Percentiles rank a stretch among this genome's conserved stretches.
Evolutionary conservation across 2,113 vertebrate genomes (phyloP).

Genomic region (Drymodes brunneopygia): DNA sequence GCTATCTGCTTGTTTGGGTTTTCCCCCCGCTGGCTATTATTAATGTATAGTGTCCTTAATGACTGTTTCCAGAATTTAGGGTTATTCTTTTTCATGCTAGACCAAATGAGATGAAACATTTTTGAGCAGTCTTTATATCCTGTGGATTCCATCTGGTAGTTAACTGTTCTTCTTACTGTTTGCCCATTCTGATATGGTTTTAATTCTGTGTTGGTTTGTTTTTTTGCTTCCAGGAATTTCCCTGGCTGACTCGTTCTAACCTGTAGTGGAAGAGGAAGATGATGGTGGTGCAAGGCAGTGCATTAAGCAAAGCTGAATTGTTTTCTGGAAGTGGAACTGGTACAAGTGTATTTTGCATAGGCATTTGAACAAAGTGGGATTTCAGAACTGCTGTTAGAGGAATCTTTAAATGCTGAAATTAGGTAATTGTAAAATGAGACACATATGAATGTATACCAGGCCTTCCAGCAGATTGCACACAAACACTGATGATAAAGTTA

Average conservation of each 20-base stretch:
- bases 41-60: not conserved
- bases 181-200: not conserved
- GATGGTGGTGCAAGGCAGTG: not conserved
- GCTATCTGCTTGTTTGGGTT: not conserved
- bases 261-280: slow-evolving; percentile 70
- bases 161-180: not conserved
- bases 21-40: not conserved
- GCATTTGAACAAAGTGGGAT: not conserved
- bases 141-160: not conserved
- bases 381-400: not conserved
- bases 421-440: not conserved
- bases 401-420: not conserved
- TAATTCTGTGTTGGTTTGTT: not conserved
- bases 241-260: slow-evolving; percentile 92
- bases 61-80: not conserved
- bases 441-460: not conserved
- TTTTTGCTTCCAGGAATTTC: slow-evolving; percentile 85
- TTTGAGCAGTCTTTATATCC: not conserved
- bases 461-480: not conserved
- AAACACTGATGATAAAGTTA: not conserved
- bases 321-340: not conserved
- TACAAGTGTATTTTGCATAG: not conserved
- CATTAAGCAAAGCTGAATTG: not conserved
- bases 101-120: not conserved
- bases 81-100: not conserved